Evolutionary conservation across 2,113 vertebrate genomes (phyloP), one percentile per base, ranked within the genome.

Genomic region (Xiphophorus couchianus): DNA sequence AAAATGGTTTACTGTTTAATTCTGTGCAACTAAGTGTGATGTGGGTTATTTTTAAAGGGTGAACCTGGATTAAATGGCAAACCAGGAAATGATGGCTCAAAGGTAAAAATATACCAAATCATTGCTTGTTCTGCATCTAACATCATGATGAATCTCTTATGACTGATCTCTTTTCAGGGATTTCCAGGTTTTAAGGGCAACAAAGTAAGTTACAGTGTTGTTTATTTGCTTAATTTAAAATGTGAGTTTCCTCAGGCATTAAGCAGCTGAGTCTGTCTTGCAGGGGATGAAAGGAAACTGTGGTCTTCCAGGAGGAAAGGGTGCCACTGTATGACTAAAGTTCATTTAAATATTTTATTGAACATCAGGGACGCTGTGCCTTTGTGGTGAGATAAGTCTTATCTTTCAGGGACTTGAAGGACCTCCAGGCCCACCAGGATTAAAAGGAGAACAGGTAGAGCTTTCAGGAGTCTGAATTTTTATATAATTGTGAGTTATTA

Each of bases 221-320:
- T 4, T n/a, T 28, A 33, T 82, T 30, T 28, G 25, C 62, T 78
- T 54, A 35, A 19, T 29, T 62, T 14, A 28, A n/a, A 70, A 54
- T 15, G 12, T 33, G 7, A 19, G 12, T 14, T 30, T 48, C 5
- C 35, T 28, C 0, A 48, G 27, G 67, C n/a, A 61, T 39, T 17
- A 9, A 86, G 27, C 11, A 0, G 66, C 37, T 69, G 22, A 76
- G 80, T 90, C 72, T 74, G 29, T 90, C 62, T 84, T 89, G 73
- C 76, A 97, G 96, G 96, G 96, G 35, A 94, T 94, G 81, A 90
- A 83, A 85, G 96, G 96, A 90, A 94, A 96, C 79, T 97, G 96
- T 85, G 96, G 96, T 11, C 80, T 94, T 64, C 95, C 95, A 13
- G 97, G 96, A 80, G 83, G 86, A 76, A 97, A 95, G 91, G 96